Conservation (phyloP, 2,113 vertebrate genomes). For the Pelecanus crispus region DNA sequence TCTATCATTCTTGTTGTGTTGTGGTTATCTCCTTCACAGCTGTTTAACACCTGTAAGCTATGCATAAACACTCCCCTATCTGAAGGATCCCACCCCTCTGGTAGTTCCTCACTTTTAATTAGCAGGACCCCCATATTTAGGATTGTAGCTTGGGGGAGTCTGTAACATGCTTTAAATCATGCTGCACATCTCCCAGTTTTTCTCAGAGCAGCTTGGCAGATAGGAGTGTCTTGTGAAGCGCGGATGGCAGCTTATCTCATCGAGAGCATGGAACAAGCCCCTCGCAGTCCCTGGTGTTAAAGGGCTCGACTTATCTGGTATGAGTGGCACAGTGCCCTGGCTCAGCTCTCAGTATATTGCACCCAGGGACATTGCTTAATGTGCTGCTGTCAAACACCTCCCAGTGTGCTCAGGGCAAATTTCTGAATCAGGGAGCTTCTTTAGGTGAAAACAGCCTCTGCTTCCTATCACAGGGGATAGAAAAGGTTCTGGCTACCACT, state of each 20-base stretch:
- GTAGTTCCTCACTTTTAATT: neutral
- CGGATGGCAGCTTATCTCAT: constrained; percentile 69
- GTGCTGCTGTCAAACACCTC: constrained; percentile 71
- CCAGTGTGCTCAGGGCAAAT: neutral
- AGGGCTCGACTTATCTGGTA: constrained; percentile 67
- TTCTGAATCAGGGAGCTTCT: neutral
- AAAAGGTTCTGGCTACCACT: neutral
- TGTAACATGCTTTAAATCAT: neutral
- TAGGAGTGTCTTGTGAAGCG: constrained; percentile 61
- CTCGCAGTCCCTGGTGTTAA: constrained; percentile 65
- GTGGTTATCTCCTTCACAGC: neutral
- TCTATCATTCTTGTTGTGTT: neutral
- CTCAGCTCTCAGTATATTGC: constrained; percentile 14
- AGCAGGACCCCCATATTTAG: neutral
- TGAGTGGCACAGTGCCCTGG: constrained; percentile 62
- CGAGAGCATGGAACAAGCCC: constrained; percentile 67
- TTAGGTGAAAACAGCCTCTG: neutral
- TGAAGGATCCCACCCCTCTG: neutral
- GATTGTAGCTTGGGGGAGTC: neutral
- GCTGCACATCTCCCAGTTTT: neutral
- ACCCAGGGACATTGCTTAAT: constrained; percentile 29
- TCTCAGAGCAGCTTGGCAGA: constrained; percentile 31
- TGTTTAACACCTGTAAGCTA: neutral
- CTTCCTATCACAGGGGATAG: neutral
- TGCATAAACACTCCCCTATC: neutral